These are phyloP conservation scores for Linepithema humile DNA, from an alignment of 1,140 invertebrate species.

Conservation along the genomic window DNA sequence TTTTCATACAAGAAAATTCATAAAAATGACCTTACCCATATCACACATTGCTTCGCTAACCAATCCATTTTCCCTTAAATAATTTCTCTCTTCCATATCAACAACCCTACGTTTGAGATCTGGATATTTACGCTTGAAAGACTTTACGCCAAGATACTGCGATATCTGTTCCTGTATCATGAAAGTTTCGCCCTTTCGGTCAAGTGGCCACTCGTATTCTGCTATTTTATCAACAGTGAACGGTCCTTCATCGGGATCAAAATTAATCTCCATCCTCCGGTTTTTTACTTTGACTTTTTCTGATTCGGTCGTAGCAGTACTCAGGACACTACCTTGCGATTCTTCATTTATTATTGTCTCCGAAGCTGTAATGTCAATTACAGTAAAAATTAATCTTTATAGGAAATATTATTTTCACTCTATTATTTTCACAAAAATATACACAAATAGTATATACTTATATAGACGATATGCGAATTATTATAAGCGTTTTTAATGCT, in stretches of 20 bases:
- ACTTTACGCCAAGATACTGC: conserved; percentile 96
- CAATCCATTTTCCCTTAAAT: conserved; percentile 92
- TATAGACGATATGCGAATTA: conserved; percentile 42
- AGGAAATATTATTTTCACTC: not conserved
- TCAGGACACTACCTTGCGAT: conserved; percentile 91
- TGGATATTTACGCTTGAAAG: conserved; percentile 98
- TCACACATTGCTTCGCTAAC: conserved; percentile 97
- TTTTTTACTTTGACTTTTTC: conserved; percentile 88
- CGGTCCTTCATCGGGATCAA: conserved; percentile 89
- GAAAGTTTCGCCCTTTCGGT: conserved; percentile 89
- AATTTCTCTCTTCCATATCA: conserved; percentile 95
- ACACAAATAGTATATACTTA: conserved; percentile 39
- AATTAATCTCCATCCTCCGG: conserved; percentile 89
- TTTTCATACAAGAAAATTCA: no score
- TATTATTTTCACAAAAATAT: not conserved
- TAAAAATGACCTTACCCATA: conserved; percentile 91
- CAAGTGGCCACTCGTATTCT: conserved; percentile 96
- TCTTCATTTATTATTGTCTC: conserved; percentile 89
- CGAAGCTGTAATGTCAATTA: conserved; percentile 72
- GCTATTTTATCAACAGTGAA: conserved; percentile 94
- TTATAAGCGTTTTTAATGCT: conserved; percentile 36
- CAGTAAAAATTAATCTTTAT: conserved; percentile 18
- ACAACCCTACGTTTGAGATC: conserved; percentile 93
- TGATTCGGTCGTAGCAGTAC: conserved; percentile 88
- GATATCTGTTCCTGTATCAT: conserved; percentile 97